Base-by-base conservation (phyloP, 2,888 invertebrate genomes). In the Celastrina argiolus region DNA sequence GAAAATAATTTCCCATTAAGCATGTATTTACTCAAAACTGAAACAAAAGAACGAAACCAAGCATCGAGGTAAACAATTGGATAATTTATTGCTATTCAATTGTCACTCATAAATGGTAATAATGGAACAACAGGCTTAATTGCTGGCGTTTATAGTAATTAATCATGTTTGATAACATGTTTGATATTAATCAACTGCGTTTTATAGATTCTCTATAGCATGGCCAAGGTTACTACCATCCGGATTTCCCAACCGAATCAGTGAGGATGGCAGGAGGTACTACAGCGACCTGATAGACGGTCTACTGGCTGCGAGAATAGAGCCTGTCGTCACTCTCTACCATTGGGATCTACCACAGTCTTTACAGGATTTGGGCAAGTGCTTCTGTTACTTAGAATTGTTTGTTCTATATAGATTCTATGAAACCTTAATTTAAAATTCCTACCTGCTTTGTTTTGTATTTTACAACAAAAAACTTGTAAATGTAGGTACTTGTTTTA, bases 141-240 rank as follows among this genome's bases (percentile, higher is more conserved):
- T 7, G 7, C 16, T 42, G 42, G 28, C 42, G 7, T n/a, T 16
- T 41, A 14, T 36, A 12, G 39, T 14, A 39, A 39, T 1, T 39
- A 41, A n/a, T 41, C 41, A 41, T n/a, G 2, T 41, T 1, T 5
- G 5, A 41, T 41, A n/a, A 41, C n/a, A n/a, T n/a, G n/a, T 28
- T 28, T 4, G 4, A 28, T 28, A 42, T 42, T 42, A 42, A 42
- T n/a, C 6, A 5, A 42, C n/a, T 42, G 42, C 5, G 42, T 56
- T 67, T 73, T 68, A 26, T 69, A 85, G 92, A 66, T 92, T 93
- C 73, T 93, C 93, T 0, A 81, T 93, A 67, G 89, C 93, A 0
- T 95, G 94, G 95, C 70, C 92, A 0, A 82, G 95, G 14, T 81
- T 95, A 0, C 74, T 85, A 0, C 85, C 85, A 0, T 73, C 67